Base-by-base conservation (phyloP, 1,140 invertebrate genomes). In the Delia radicum region DNA sequence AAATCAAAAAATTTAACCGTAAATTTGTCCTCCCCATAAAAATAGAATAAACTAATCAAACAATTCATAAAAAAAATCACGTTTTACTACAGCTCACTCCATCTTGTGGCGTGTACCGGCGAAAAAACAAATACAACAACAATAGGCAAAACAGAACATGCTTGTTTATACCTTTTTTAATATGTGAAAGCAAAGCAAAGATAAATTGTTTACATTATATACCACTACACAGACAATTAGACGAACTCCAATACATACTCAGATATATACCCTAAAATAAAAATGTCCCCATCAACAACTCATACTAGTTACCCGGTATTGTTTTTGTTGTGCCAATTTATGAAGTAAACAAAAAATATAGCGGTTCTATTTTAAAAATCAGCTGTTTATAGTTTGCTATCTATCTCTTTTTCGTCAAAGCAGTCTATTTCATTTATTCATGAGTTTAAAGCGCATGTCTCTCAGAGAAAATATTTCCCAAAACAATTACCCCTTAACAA, bases 401-500 rank as follows among this genome's bases (percentile, higher is more conserved):
- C 33, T 79, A 71, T 63, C 74, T 55, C 75, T 76, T 42, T 75
- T 31, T 28, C 79, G 76, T 77, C 26, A 31, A 27, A 13, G 74
- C 63, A 18, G 0, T 5, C 28, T 42, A 42, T 74, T 76, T 78
- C 67, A 18, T 65, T 74, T 65, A 65, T 76, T 69, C 75, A 46
- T 28, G 18, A 21, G 3, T 0, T 27, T 67, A 24, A 7, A 76
- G 81, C 81, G 81, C 83, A 85, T 79, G 80, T 27, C 61, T 31
- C 8, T 24, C 1, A 31, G 26, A 75, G 78, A 77, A 18, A 13
- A 79, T 78, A 85, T 81, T 83, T 85, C 81, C 83, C 83, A 81
- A 73, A 85, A 80, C 81, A 85, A 83, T 76, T 85, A 75, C 83
- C 81, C 83, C 83, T 83, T 29, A 75, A 67, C n/a, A 33, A 61